These are phyloP conservation scores for Microcebus murinus DNA, from an alignment of 2,113 vertebrate species.

Conservation along the genomic window DNA sequence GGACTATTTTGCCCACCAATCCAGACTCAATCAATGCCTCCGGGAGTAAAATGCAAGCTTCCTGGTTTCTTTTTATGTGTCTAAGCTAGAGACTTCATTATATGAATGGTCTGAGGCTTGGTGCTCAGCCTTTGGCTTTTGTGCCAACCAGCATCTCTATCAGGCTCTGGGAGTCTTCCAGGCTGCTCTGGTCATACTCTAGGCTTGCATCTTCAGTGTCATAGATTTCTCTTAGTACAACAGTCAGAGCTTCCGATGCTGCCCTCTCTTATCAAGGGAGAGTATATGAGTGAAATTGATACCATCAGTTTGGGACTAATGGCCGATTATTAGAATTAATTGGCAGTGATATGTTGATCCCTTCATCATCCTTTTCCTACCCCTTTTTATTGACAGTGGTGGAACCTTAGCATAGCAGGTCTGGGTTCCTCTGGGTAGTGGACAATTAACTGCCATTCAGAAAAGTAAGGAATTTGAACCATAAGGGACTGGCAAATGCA, in stretches of 20 bases:
- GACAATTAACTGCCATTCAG: not conserved
- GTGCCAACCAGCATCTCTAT: not conserved
- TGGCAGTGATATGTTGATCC: not conserved
- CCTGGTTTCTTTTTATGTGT: not conserved
- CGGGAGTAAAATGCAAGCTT: not conserved
- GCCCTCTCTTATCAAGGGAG: not conserved
- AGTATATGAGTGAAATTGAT: not conserved
- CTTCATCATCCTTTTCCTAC: conserved; percentile 42
- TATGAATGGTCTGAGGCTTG: not conserved
- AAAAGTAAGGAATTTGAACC: not conserved
- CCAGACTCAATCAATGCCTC: not conserved
- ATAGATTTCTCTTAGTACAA: not conserved
- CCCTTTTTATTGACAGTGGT: not conserved
- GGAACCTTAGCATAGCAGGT: not conserved
- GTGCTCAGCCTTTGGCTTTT: not conserved
- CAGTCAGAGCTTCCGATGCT: not conserved
- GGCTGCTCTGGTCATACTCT: not conserved
- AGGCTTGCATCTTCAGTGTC: not conserved
- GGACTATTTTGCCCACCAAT: not conserved
- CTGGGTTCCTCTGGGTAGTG: not conserved
- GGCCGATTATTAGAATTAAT: conserved; percentile 49
- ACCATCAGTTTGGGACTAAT: not conserved
- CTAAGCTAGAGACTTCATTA: not conserved
- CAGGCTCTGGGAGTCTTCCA: not conserved
- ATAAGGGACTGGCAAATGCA: not conserved